Percentiles rank a stretch among this genome's conserved stretches.
phyloP scores from a whole-genome alignment of 2,888 invertebrate genomes.

The Diaprepes abbreviatus region DNA sequence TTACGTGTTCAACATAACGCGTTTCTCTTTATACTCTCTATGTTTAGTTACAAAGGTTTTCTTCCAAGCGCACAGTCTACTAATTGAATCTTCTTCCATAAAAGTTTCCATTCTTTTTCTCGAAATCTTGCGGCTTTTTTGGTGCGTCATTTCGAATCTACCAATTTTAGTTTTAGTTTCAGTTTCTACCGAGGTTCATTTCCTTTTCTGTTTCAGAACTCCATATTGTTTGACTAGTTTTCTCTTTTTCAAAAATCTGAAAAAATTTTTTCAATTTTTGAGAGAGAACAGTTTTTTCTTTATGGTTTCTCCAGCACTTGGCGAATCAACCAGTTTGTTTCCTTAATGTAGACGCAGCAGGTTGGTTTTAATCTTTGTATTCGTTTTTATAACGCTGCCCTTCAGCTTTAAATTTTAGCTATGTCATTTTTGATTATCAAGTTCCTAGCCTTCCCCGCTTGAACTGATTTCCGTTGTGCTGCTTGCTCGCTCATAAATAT shows the following conservation, averaged over 20 bases:
- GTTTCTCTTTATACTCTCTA: not conserved
- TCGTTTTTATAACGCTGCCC: not conserved
- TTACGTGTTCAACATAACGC: not conserved
- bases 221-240: not conserved
- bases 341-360: not conserved
- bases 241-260: not conserved
- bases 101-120: not conserved
- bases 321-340: not conserved
- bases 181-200: not conserved
- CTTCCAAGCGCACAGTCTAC: not conserved
- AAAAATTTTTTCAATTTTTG: not conserved
- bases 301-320: not conserved
- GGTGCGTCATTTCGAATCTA: not conserved
- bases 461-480: not conserved
- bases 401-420: not conserved
- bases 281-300: not conserved
- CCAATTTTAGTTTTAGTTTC: not conserved
- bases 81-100: not conserved
- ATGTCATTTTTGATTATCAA: not conserved
- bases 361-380: not conserved
- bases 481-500: not conserved
- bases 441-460: not conserved
- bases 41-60: not conserved
- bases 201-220: not conserved
- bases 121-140: not conserved